phyloP scores from a whole-genome alignment of 64 coral and sea anemone species.

The Porites lutea region DNA sequence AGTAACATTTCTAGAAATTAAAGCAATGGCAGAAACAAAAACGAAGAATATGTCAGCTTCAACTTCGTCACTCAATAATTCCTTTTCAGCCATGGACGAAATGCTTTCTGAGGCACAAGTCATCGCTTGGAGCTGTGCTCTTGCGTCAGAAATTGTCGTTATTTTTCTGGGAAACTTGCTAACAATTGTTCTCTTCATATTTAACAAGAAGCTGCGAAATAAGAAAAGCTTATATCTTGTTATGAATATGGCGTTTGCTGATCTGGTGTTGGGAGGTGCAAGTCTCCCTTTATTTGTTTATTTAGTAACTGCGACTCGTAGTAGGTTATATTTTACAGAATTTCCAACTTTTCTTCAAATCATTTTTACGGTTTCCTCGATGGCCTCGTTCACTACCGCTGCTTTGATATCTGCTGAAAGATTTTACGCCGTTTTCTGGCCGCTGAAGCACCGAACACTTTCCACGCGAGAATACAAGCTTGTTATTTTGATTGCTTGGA shows the following conservation, averaged over 20 bases:
- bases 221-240: slow-evolving; percentile 4
- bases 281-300: not conserved
- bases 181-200: not conserved
- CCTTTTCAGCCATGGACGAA: not conserved
- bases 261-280: not conserved
- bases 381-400: not conserved
- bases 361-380: not conserved
- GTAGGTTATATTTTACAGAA: no score
- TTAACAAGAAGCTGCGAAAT: not conserved
- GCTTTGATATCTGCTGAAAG: not conserved
- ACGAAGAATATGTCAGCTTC: no score
- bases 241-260: slow-evolving; percentile 1
- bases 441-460: not conserved
- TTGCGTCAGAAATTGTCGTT: not conserved
- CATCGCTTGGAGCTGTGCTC: not conserved
- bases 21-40: no score
- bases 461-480: not conserved
- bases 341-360: not conserved
- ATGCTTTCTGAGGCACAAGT: not conserved
- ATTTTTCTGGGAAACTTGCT: not conserved
- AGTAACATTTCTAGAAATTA: no score
- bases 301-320: no score
- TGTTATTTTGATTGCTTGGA: not conserved
- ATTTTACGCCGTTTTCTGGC: not conserved
- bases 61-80: no score